These are phyloP conservation scores for Fregetta grallaria DNA, from an alignment of 2,113 vertebrate species.

Conservation along the genomic window DNA sequence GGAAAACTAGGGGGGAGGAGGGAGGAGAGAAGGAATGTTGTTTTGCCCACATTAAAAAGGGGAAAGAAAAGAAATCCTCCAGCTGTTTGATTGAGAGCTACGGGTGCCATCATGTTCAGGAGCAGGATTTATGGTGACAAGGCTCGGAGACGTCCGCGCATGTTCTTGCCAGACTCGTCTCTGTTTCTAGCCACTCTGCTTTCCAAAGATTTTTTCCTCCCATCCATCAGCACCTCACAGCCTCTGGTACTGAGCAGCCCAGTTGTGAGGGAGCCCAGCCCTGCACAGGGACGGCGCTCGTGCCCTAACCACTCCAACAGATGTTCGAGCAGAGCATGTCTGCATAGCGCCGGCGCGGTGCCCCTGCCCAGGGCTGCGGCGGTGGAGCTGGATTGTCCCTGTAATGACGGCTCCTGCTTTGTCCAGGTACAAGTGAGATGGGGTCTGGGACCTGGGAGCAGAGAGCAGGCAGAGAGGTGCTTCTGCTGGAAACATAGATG, in stretches of 20 bases:
- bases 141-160: fast-evolving
- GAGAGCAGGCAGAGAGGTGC: neutral
- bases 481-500: neutral
- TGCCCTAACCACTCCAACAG: neutral
- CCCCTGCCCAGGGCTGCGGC: neutral
- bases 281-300: fast-evolving
- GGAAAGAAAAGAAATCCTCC: slow-evolving; percentile 4
- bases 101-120: neutral
- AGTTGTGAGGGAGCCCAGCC: neutral
- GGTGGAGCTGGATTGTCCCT: neutral
- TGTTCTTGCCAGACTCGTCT: neutral
- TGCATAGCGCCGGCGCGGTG: fast-evolving
- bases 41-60: slow-evolving; percentile 21
- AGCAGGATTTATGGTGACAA: neutral
- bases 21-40: slow-evolving; percentile 23
- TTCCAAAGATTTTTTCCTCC: neutral
- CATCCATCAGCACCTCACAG: neutral
- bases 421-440: neutral
- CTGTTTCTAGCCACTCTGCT: neutral
- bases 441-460: neutral
- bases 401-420: neutral
- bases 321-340: neutral
- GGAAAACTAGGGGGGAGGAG: neutral
- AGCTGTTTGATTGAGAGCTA: neutral
- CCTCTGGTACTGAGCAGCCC: neutral